These are phyloP conservation scores for Dicrurus megarhynchus DNA, from an alignment of 2,113 vertebrate species.

Conservation along the genomic window DNA sequence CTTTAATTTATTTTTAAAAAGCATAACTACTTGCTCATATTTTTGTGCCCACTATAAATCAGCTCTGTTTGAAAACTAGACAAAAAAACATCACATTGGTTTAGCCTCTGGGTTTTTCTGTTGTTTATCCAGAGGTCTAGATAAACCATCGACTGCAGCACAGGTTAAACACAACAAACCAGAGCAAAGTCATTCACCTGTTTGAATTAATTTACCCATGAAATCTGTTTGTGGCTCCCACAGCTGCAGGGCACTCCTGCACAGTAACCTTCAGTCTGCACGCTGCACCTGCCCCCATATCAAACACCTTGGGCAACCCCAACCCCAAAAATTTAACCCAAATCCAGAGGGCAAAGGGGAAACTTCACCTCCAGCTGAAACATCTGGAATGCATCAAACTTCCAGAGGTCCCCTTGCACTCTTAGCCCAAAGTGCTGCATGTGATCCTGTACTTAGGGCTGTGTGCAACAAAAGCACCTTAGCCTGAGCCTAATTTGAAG, in stretches of 20 bases:
- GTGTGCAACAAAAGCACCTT: background rate
- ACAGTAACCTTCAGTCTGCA: background rate
- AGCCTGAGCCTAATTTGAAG: background rate
- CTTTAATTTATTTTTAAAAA: constrained; percentile 16
- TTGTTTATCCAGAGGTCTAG: constrained; percentile 33
- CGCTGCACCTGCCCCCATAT: background rate
- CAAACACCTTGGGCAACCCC: background rate
- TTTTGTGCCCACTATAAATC: constrained; percentile 7
- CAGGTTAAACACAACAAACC: constrained; percentile 26
- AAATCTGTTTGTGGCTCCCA: background rate
- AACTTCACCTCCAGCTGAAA: constrained; percentile 4
- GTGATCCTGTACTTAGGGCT: background rate
- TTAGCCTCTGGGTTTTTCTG: constrained; percentile 12
- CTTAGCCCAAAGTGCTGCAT: constrained; percentile 9
- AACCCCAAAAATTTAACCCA: background rate
- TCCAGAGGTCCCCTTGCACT: background rate
- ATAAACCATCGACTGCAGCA: background rate
- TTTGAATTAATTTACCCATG: constrained; percentile 23
- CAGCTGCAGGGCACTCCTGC: background rate
- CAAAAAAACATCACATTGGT: background rate
- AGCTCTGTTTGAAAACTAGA: constrained; percentile 35
- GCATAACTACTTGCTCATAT: background rate
- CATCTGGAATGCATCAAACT: constrained; percentile 5
- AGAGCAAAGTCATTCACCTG: constrained; percentile 21
- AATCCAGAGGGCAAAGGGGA: background rate